Evolutionary conservation across 2,113 vertebrate species (phyloP).

Genomic region (Spea bombifrons): DNA sequence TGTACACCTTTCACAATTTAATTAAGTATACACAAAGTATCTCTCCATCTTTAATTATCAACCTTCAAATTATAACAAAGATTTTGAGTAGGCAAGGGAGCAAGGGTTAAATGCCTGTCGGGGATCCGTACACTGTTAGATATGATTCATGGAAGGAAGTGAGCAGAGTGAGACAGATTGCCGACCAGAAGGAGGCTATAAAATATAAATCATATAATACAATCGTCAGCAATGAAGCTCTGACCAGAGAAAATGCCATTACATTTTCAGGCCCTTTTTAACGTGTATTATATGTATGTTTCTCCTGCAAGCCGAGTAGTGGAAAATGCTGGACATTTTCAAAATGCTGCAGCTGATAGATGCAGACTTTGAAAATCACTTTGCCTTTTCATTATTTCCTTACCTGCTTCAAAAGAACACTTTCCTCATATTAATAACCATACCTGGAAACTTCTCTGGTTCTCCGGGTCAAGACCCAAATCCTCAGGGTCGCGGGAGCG

Average conservation of each 20-base stretch:
- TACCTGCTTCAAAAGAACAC: background rate
- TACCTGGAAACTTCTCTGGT: too few species aligned
- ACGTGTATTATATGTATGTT: constrained; percentile 35
- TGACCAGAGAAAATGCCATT: constrained; percentile 45
- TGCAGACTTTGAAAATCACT: background rate
- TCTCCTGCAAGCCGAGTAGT: background rate
- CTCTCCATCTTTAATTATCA: too few species aligned
- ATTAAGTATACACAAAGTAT: too few species aligned
- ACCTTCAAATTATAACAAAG: constrained; percentile 21
- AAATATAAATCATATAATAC: constrained; percentile 46
- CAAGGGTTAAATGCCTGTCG: constrained; percentile 42
- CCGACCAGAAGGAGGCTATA: constrained; percentile 44
- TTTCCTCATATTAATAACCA: background rate
- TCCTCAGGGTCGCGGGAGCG: too few species aligned
- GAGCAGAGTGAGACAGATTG: constrained; percentile 46
- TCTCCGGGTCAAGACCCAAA: too few species aligned
- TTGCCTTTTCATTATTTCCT: background rate
- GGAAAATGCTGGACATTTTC: constrained; percentile 13
- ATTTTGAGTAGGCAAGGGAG: constrained; percentile 23
- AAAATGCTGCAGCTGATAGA: background rate
- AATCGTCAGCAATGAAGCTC: constrained; percentile 38
- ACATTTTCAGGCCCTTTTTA: constrained; percentile 29
- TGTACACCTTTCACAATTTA: too few species aligned
- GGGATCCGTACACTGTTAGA: constrained; percentile 46
- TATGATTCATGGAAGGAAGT: constrained; percentile 46